Conservation (phyloP, 2,888 invertebrate genomes). For the Ectobius pallidus region DNA sequence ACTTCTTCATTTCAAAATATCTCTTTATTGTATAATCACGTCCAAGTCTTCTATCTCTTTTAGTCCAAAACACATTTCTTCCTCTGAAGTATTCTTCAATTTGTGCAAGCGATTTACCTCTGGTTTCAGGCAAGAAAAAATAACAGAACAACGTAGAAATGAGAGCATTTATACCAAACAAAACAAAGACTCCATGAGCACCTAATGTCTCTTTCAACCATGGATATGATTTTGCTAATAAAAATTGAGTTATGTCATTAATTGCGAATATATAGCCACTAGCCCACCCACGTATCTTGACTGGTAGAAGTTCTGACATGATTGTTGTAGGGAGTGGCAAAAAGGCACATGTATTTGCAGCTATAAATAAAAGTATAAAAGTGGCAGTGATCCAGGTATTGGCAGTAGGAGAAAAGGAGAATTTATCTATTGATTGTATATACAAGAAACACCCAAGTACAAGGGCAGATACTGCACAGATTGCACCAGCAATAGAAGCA, state of each 20-base stretch:
- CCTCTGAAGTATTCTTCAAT: constrained; percentile 81
- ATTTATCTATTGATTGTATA: constrained; percentile 45
- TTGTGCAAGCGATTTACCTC: constrained; percentile 70
- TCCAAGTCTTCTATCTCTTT: constrained; percentile 15
- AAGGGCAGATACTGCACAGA: constrained; percentile 69
- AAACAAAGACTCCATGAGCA: constrained; percentile 70
- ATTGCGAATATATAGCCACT: constrained; percentile 76
- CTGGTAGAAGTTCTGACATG: constrained; percentile 76
- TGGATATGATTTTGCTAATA: constrained; percentile 73
- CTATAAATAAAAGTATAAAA: constrained; percentile 70
- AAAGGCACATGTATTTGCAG: constrained; percentile 74
- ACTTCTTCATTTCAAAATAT: constrained; percentile 23
- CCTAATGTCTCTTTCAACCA: constrained; percentile 56
- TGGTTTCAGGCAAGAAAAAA: constrained; percentile 75
- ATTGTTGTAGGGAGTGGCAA: constrained; percentile 77
- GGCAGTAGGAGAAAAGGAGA: constrained; percentile 46
- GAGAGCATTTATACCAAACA: constrained; percentile 69
- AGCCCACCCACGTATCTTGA: constrained; percentile 72
- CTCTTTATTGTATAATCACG: background rate
- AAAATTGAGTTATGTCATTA: constrained; percentile 72
- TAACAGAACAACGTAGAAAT: constrained; percentile 69
- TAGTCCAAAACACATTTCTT: constrained; percentile 56
- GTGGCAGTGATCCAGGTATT: constrained; percentile 55
- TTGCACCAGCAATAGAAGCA: constrained; percentile 69
- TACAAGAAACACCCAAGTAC: constrained; percentile 62